A percentile compares a stretch with the other conserved stretches of the same genome.
Evolutionary conservation across 2,797 vertebrate species (phyloP).

Genomic region (Phalloptychus januarius): DNA sequence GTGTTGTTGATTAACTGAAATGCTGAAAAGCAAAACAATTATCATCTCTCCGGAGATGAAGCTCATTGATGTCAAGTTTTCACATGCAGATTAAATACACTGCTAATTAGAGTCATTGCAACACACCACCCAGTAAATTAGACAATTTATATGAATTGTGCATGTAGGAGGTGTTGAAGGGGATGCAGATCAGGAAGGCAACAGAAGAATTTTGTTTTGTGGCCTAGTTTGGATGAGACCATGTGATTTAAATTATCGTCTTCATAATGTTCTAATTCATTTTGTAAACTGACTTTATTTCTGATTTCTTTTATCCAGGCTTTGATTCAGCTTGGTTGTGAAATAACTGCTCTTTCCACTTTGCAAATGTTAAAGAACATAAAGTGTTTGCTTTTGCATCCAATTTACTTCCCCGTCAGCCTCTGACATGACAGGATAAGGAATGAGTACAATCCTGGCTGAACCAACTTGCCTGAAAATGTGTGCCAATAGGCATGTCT

Average conservation of each 20-base stretch:
- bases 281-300: conserved; percentile 40
- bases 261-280: conserved; percentile 32
- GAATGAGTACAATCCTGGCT: not conserved
- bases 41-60: conserved; percentile 9
- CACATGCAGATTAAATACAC: conserved; percentile 33
- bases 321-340: conserved; percentile 20
- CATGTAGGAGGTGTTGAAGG: conserved; percentile 29
- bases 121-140: conserved; percentile 33
- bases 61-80: conserved; percentile 30
- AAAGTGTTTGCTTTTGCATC: conserved; percentile 24
- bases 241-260: conserved; percentile 54
- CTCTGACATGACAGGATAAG: not conserved
- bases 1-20: conserved; percentile 23
- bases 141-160: conserved; percentile 28
- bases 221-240: conserved; percentile 16
- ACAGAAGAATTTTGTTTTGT: conserved; percentile 25
- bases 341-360: conserved; percentile 12
- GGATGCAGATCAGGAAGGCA: conserved; percentile 9
- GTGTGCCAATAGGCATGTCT: not conserved
- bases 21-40: conserved; percentile 24
- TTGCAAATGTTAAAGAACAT: conserved; percentile 15
- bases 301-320: not conserved
- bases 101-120: conserved; percentile 34
- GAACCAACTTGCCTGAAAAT: conserved; percentile 7
- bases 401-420: conserved; percentile 12